These are phyloP conservation scores for Baccha elongata DNA, from an alignment of 2,888 invertebrate species.

Conservation along the genomic window DNA sequence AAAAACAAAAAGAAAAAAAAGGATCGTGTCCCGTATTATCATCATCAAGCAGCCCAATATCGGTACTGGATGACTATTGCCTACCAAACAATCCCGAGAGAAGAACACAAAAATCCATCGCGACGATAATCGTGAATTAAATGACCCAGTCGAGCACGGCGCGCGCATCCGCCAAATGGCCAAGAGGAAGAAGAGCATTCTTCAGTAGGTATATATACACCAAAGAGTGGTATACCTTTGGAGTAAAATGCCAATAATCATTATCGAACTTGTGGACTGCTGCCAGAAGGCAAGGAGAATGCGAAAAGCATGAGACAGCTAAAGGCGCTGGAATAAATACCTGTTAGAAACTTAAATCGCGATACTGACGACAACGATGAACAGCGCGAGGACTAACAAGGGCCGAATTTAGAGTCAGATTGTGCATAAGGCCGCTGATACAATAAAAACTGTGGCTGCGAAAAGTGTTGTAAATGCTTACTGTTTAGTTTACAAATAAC, in stretches of 20 bases:
- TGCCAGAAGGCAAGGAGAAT: constrained; percentile 38
- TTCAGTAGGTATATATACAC: background rate
- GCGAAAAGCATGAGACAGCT: constrained; percentile 45
- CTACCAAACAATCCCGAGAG: constrained; percentile 20
- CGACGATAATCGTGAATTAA: constrained; percentile 73
- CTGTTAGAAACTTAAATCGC: constrained; percentile 73
- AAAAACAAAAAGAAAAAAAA: constrained; percentile 38
- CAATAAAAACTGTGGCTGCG: too few species aligned
- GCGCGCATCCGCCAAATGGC: constrained; percentile 63
- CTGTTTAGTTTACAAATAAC: too few species aligned
- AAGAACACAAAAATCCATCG: constrained; percentile 56
- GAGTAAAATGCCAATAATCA: constrained; percentile 72
- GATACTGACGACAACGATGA: constrained; percentile 56
- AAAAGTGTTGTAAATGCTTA: too few species aligned
- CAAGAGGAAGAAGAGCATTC: constrained; percentile 59
- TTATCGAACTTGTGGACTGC: constrained; percentile 44
- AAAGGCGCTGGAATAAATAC: constrained; percentile 70
- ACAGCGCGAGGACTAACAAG: constrained; percentile 5
- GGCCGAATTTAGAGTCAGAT: background rate
- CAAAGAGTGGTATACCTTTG: constrained; percentile 38
- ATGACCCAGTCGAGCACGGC: constrained; percentile 74
- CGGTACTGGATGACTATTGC: constrained; percentile 52
- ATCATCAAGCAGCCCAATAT: constrained; percentile 66
- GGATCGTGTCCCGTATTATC: constrained; percentile 71
- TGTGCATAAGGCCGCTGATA: too few species aligned